Conservation (phyloP, 2,113 vertebrate genomes). For the Aramus guarauna region DNA sequence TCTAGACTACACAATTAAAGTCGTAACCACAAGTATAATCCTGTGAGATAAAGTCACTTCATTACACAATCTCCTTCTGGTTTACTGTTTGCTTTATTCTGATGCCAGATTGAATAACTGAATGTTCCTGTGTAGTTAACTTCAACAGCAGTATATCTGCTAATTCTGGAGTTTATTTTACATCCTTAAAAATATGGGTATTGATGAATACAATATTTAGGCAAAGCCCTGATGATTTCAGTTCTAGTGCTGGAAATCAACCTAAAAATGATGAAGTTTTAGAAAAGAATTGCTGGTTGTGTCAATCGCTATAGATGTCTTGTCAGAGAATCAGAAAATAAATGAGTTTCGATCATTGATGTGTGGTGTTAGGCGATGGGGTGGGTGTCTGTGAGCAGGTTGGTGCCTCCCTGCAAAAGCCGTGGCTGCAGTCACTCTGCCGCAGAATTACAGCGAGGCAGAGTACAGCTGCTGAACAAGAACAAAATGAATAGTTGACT, state of each 20-base stretch:
- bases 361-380: neutral
- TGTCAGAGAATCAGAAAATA: neutral
- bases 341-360: neutral
- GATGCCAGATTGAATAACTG: conserved; percentile 40
- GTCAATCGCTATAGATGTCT: neutral
- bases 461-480: neutral
- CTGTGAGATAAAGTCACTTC: conserved; percentile 54
- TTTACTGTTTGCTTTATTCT: conserved; percentile 55
- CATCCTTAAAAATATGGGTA: neutral
- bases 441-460: neutral
- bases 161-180: conserved; percentile 38
- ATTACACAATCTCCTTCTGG: conserved; percentile 18
- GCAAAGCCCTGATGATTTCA: neutral
- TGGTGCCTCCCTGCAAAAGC: neutral
- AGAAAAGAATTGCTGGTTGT: neutral
- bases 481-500: neutral
- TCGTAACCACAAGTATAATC: conserved; percentile 52
- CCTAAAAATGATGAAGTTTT: neutral
- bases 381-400: neutral
- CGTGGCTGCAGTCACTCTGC: neutral
- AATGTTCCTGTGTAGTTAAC: conserved; percentile 36
- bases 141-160: neutral
- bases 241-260: neutral
- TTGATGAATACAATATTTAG: neutral
- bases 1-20: conserved; percentile 40